Evolutionary conservation across 2,113 vertebrate genomes (phyloP).

Genomic region (Ia io): DNA sequence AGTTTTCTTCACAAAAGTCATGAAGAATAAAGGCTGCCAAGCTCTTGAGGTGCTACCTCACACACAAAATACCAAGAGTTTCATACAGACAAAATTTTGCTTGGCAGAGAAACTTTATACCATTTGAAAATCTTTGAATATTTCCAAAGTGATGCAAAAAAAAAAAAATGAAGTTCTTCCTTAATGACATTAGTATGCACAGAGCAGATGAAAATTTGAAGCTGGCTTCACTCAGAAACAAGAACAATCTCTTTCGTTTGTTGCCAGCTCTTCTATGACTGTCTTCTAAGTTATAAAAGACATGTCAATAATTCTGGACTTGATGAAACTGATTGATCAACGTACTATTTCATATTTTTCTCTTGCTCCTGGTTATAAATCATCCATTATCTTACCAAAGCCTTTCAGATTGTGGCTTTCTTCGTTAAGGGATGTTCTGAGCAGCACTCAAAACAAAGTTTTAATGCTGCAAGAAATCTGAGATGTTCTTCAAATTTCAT

Average conservation of each 20-base stretch:
- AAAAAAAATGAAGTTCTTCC: constrained; percentile 20
- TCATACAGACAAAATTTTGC: background rate
- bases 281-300: constrained; percentile 17
- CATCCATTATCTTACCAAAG: background rate
- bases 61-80: background rate
- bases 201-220: background rate
- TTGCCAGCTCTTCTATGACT: background rate
- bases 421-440: background rate
- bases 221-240: background rate
- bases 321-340: background rate
- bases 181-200: background rate
- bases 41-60: background rate
- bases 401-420: background rate
- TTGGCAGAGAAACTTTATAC: background rate
- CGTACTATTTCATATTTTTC: background rate
- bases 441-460: background rate
- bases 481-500: background rate
- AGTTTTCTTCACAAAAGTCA: constrained; percentile 1
- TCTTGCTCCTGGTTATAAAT: background rate
- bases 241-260: background rate
- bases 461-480: background rate
- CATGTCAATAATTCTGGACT: background rate
- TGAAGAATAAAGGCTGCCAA: background rate
- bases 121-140: constrained; percentile 17
- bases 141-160: constrained; percentile 15